Evolutionary conservation across 1,140 invertebrate species (phyloP), one percentile per base, ranked within the genome.

Genomic region (Odontomachus brunneus): DNA sequence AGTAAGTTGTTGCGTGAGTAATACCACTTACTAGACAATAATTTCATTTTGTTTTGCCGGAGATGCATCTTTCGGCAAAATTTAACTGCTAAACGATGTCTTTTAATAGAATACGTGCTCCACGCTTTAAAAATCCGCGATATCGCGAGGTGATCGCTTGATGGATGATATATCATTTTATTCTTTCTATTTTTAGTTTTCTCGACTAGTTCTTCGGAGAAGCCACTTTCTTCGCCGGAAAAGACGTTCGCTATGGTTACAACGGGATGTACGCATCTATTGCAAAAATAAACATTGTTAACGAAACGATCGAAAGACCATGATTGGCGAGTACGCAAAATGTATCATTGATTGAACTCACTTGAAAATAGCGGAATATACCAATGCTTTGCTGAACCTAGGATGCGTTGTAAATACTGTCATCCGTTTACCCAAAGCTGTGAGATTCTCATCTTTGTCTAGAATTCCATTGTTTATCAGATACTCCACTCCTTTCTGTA

Each of bases 141-240:
- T 0, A 95, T 44, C 2, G 95, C 93, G 1, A 94, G 78, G 85
- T 96, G 95, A 88, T 96, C 96, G 15, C 95, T 96, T 0, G 90
- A 91, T 3, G 92, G 74, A 84, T 94, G 94, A 89, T 92, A 95
- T 12, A 91, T 72, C n/a, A 90, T 60, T 89, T 96, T 96, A 2
- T 94, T 88, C 44, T 90, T 59, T 44, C 95, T 93, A 2, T 95
- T 93, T 38, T 88, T 86, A 88, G 84, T 49, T 75, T 91, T 91
- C 4, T 91, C 63, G 1, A 81, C 26, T 29, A 94, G 76, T 17
- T 73, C 66, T 59, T 89, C 84, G 3, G 51, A 59, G 84, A 93
- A 94, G 26, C 93, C 76, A 26, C 91, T 89, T 0, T 63, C 44
- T 3, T 92, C 89, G 1, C 82, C 60, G 3, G 94, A 92, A 83